These are phyloP conservation scores for Sebastes elongatus DNA, from an alignment of 2,797 vertebrate genomes.

Conservation along the genomic window DNA sequence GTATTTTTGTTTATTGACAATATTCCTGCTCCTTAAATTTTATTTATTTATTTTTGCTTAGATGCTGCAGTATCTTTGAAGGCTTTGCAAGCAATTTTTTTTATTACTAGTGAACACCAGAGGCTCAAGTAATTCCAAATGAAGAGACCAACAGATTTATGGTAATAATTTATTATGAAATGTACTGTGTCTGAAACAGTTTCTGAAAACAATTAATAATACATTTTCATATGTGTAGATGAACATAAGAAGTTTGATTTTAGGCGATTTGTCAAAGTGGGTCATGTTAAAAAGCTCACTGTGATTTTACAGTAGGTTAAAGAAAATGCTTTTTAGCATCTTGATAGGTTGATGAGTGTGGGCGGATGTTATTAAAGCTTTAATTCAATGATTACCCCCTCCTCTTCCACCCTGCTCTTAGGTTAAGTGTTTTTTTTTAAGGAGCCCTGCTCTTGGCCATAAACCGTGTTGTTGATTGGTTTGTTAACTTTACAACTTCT, in stretches of 20 bases:
- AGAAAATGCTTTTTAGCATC: constrained; percentile 13
- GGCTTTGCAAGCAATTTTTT: neutral
- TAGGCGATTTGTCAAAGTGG: neutral
- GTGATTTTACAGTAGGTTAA: neutral
- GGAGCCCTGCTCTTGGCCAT: constrained; percentile 44
- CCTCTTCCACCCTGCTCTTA: constrained; percentile 28
- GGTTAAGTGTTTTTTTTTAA: constrained; percentile 46
- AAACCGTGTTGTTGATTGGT: constrained; percentile 61
- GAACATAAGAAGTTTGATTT: neutral
- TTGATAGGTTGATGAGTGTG: constrained; percentile 24
- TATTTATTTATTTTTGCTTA: neutral
- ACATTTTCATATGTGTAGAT: neutral
- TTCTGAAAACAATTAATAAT: constrained; percentile 19
- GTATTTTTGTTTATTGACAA: constrained; percentile 35
- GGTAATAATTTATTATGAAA: constrained; percentile 16
- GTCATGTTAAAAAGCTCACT: neutral
- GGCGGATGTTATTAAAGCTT: constrained; percentile 44
- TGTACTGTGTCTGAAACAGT: neutral
- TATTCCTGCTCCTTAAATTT: neutral
- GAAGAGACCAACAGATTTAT: constrained; percentile 18
- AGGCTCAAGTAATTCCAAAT: constrained; percentile 34
- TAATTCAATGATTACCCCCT: constrained; percentile 40
- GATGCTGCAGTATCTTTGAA: constrained; percentile 17
- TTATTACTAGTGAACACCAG: constrained; percentile 18
- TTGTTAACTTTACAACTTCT: constrained; percentile 76